Percentiles rank a stretch among this genome's conserved stretches.
Conservation (phyloP, 92 coral and sea anemone species). For the Epizoanthus rinbou region DNA sequence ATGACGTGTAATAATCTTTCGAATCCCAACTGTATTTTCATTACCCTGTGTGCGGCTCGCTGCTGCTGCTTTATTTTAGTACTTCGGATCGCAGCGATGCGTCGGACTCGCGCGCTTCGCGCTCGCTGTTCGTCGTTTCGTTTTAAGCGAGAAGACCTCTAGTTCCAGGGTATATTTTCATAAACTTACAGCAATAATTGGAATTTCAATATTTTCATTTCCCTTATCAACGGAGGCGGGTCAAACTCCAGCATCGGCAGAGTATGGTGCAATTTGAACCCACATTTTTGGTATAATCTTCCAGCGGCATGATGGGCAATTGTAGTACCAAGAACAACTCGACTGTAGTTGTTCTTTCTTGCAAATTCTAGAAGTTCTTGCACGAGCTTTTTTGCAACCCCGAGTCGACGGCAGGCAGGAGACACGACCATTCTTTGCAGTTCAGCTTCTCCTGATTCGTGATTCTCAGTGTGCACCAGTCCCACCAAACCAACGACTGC, state of each 20-base stretch:
- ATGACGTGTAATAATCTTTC: too few relatives aligned
- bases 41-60: too few relatives aligned
- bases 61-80: too few relatives aligned
- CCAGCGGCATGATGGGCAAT: slow-evolving; percentile 64
- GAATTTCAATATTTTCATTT: neutral
- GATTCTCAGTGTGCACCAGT: neutral
- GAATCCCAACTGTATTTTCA: too few relatives aligned
- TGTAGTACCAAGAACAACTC: slow-evolving; percentile 39
- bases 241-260: neutral
- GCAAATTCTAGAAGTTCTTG: neutral
- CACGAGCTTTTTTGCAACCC: neutral
- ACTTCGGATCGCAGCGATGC: too few relatives aligned
- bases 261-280: slow-evolving; percentile 45
- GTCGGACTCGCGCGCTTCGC: too few relatives aligned
- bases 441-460: neutral
- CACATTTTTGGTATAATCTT: slow-evolving; percentile 61
- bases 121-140: too few relatives aligned
- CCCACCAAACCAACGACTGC: slow-evolving; percentile 12
- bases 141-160: too few relatives aligned
- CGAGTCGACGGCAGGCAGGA: neutral
- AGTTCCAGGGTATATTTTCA: too few relatives aligned
- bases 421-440: neutral
- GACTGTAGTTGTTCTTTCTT: neutral
- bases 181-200: neutral
- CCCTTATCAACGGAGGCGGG: neutral